Conservation (phyloP, 2,113 vertebrate species). For the Theristicus caerulescens region DNA sequence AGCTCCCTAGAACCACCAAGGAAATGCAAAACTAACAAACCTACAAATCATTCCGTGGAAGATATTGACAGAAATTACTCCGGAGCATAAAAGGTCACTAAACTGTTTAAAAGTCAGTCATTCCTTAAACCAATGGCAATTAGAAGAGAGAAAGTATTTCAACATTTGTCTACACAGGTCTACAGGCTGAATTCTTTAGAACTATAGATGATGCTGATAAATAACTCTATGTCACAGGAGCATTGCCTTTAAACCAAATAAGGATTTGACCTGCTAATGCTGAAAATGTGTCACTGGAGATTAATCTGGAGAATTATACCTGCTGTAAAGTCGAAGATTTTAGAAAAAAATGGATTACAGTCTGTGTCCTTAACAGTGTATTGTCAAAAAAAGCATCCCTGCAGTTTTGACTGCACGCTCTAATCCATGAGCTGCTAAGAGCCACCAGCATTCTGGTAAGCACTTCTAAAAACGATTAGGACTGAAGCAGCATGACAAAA, state of each 20-base stretch:
- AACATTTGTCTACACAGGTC: neutral
- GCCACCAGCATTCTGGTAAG: neutral
- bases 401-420: neutral
- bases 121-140: neutral
- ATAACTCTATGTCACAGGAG: neutral
- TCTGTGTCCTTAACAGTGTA: neutral
- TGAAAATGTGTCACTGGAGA: neutral
- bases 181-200: neutral
- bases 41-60: neutral
- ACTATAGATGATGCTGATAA: neutral
- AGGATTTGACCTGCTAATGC: neutral
- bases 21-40: neutral
- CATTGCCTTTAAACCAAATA: neutral
- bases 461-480: neutral
- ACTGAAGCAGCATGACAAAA: neutral
- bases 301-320: neutral
- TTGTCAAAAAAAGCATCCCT: neutral
- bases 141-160: neutral
- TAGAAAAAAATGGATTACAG: neutral
- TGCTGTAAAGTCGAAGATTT: neutral
- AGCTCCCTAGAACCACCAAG: neutral
- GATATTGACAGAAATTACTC: neutral
- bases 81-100: neutral
- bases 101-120: neutral
- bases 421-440: neutral